Conservation (phyloP, 2,113 vertebrate species). For the Austrofundulus limnaeus region DNA sequence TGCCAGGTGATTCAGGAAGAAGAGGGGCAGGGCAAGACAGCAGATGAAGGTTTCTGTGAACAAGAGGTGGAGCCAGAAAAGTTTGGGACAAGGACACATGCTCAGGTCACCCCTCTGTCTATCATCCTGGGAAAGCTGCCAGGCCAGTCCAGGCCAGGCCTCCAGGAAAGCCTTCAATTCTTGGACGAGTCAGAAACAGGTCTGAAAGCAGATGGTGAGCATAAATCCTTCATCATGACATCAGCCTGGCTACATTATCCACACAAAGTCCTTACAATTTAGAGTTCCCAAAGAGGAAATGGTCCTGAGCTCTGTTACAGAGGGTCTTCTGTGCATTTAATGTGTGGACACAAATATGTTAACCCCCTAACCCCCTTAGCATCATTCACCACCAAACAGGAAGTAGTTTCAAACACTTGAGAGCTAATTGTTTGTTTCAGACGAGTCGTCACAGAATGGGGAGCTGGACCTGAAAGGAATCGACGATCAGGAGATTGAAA, state of each 20-base stretch:
- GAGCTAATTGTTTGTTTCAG: no score
- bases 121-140: conserved; percentile 87
- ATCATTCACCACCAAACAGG: no score
- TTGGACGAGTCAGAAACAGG: conserved; percentile 81
- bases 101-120: conserved; percentile 73
- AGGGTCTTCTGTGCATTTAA: conserved; percentile 17
- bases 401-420: no score
- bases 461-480: no score
- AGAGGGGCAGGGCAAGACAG: not conserved
- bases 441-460: no score
- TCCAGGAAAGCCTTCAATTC: conserved; percentile 87
- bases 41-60: not conserved
- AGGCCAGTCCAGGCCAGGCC: conserved; percentile 83
- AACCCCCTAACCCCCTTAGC: no score
- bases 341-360: no score
- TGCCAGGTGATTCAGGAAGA: conserved; percentile 81
- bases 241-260: not conserved
- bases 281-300: no score
- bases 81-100: not conserved
- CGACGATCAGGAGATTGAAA: no score
- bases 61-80: not conserved
- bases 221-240: not conserved
- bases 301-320: no score
- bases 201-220: conserved; percentile 74
- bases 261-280: no score